Evolutionary conservation across 30 jellyfish, hydroid and myxozoan species (phyloP).

Genomic region (Aurelia coerulea): DNA sequence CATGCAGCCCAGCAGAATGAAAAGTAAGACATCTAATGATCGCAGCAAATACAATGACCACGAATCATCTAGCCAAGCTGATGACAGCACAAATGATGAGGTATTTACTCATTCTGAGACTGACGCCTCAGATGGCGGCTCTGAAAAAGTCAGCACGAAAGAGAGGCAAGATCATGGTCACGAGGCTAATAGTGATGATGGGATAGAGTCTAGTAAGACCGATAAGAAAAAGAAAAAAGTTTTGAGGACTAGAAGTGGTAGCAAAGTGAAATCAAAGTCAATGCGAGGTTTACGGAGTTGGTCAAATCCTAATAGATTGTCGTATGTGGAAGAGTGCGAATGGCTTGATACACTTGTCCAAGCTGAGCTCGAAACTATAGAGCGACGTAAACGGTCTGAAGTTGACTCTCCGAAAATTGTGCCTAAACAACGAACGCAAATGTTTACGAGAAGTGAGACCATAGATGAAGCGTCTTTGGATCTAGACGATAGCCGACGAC

Average conservation of each 20-base stretch:
- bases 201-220: not conserved
- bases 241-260: slow-evolving; percentile 59
- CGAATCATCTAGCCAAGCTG: not conserved
- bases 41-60: not conserved
- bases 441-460: slow-evolving; percentile 51
- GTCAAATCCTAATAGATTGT: slow-evolving; percentile 29
- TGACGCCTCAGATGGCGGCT: slow-evolving; percentile 35
- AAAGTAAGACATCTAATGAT: not conserved
- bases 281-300: slow-evolving; percentile 59
- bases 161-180: not conserved
- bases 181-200: not conserved
- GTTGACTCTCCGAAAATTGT: slow-evolving; percentile 22
- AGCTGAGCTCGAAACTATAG: slow-evolving; percentile 50
- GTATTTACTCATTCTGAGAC: not conserved
- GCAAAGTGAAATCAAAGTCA: slow-evolving; percentile 49
- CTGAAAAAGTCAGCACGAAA: not conserved
- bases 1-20: no score
- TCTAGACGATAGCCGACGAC: slow-evolving; percentile 41
- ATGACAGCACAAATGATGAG: not conserved
- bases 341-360: slow-evolving; percentile 68
- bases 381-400: slow-evolving; percentile 31
- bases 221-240: slow-evolving; percentile 41
- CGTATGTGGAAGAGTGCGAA: slow-evolving; percentile 61
- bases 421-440: slow-evolving; percentile 2
- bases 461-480: slow-evolving; percentile 56